Evolutionary conservation across 2,113 vertebrate species (phyloP).

Genomic region (Macaca nemestrina): DNA sequence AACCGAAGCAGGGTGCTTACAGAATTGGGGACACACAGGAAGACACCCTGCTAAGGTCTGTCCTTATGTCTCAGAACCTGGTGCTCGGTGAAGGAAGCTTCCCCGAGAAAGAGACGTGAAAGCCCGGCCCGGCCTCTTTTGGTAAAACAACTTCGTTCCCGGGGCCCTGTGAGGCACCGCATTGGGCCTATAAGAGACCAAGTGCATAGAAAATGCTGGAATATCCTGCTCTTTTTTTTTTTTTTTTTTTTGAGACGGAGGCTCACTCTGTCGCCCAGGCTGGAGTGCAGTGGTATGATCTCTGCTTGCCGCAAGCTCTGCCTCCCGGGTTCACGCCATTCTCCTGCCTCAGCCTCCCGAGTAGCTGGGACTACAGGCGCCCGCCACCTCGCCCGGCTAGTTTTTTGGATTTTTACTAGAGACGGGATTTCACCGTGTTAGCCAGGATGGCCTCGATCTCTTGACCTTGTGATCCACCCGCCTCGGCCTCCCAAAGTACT

Average conservation of each 20-base stretch:
- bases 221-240: not conserved
- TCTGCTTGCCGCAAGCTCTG: too few relatives aligned
- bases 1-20: rapidly evolving
- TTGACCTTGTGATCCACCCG: too few relatives aligned
- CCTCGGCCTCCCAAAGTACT: too few relatives aligned
- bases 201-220: not conserved
- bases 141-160: not conserved
- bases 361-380: too few relatives aligned
- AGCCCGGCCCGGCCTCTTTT: not conserved
- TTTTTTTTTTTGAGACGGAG: too few relatives aligned
- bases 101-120: not conserved
- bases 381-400: rapidly evolving
- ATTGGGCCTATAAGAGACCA: not conserved
- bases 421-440: too few relatives aligned
- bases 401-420: too few relatives aligned
- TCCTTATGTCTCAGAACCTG: not conserved
- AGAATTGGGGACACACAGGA: rapidly evolving
- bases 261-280: too few relatives aligned
- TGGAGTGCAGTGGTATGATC: too few relatives aligned
- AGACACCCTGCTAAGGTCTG: not conserved
- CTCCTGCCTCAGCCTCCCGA: too few relatives aligned
- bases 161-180: rapidly evolving
- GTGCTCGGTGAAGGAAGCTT: not conserved
- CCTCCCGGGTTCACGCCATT: too few relatives aligned
- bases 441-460: too few relatives aligned